Conservation (phyloP, 2,113 vertebrate genomes). For the Triplophysa tibetana region DNA sequence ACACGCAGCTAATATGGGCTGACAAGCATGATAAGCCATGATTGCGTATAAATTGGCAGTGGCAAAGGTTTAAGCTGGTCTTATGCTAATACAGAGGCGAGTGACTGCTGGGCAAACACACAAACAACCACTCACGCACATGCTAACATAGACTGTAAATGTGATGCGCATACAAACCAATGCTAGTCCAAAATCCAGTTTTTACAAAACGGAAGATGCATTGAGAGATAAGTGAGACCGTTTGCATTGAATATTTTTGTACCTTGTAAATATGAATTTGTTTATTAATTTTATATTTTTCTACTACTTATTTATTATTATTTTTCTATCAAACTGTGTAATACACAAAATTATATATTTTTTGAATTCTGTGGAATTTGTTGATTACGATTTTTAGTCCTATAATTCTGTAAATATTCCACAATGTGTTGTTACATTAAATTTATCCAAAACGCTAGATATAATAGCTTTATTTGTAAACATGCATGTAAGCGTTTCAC, state of each 20-base stretch:
- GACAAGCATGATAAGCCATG: slow-evolving; percentile 71
- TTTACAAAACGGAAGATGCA: neutral
- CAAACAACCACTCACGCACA: slow-evolving; percentile 58
- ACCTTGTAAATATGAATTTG: neutral
- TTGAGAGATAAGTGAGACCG: neutral
- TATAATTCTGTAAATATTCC: no score
- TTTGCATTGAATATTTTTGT: slow-evolving; percentile 7
- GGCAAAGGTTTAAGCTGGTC: slow-evolving; percentile 71
- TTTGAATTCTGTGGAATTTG: no score
- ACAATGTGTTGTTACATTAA: no score
- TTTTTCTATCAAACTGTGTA: neutral
- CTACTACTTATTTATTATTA: neutral
- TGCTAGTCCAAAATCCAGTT: neutral
- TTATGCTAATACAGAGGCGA: slow-evolving; percentile 74
- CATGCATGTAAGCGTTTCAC: no score
- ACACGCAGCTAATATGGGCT: slow-evolving; percentile 74
- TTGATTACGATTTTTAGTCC: no score
- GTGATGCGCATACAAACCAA: neutral
- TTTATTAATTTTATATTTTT: neutral
- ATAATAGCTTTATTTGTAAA: no score
- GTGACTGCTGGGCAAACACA: slow-evolving; percentile 66
- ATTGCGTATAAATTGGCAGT: slow-evolving; percentile 75
- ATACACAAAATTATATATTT: no score
- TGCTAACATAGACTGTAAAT: neutral
- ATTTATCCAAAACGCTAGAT: no score